Evolutionary conservation across 2,888 invertebrate species (phyloP), one percentile per base, ranked within the genome.

Genomic region (Drepanosiphum platanoidis): DNA sequence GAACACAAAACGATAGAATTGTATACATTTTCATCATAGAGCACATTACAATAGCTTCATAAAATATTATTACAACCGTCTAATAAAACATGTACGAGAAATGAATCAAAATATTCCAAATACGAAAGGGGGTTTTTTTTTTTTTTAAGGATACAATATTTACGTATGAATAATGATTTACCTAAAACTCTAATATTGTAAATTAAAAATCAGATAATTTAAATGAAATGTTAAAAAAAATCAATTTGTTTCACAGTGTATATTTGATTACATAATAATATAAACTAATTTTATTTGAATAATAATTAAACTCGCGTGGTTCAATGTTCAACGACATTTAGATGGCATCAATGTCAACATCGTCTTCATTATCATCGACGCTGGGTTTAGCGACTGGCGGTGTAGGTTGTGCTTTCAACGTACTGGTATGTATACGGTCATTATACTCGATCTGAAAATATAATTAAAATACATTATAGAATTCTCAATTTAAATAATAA

Each of bases 271-370:
- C 46, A 39, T 68, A 68, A 70, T 70, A 70, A 70, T 30, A 52
- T 70, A 30, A 34, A n/a, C 71, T 58, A 72, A 61, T 39, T 68
- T 80, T 81, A 71, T 81, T 39, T 71, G 32, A 61, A 82, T 72
- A 64, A 64, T 39, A 58, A 61, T 82, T 61, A 61, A 74, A 66
- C 22, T 66, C 64, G 3, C 15, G 11, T 3, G 39, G n/a, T 82
- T 70, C n/a, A 64, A 83, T 77, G 78, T 86, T 75, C 15, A 30
- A 22, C 34, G 52, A 68, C 13, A 68, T 90, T 92, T 95, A 97
- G 90, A 97, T 97, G 90, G 96, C 96, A 92, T 97, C 97, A 90
- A 97, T 97, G 90, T 97, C 96, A 89, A 97, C 94, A 89, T 96
- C 96, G 88, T 94, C 94, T 87, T 92, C 95, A 87, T 93, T 95